phyloP scores from a whole-genome alignment of 2,888 invertebrate species.

The Tetragonula carbonaria region DNA sequence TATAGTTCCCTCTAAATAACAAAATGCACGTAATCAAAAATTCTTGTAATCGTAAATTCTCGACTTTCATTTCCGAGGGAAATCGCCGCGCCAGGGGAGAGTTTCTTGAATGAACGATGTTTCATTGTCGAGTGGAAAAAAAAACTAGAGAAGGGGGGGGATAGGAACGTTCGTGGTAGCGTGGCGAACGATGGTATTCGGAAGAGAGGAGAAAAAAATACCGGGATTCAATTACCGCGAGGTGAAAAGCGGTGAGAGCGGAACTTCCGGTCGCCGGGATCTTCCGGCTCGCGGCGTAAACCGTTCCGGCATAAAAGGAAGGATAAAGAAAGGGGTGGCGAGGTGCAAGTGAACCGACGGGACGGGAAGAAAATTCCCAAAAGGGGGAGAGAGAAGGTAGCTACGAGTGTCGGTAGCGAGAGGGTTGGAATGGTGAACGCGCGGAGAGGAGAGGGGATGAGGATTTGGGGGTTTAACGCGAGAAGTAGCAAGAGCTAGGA shows the following conservation, averaged over 20 bases:
- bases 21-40: neutral
- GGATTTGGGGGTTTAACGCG: constrained; percentile 60
- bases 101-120: constrained; percentile 43
- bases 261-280: constrained; percentile 73
- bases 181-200: constrained; percentile 12
- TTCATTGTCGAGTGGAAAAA: constrained; percentile 32
- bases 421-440: constrained; percentile 14
- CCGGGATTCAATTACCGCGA: constrained; percentile 76
- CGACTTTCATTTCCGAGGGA: neutral
- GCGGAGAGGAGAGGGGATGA: constrained; percentile 15
- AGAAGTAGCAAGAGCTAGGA: constrained; percentile 61
- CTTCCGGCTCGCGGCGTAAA: constrained; percentile 72
- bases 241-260: constrained; percentile 37
- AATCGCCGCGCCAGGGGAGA: neutral
- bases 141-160: neutral
- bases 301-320: constrained; percentile 67
- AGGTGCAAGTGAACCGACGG: constrained; percentile 14
- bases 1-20: neutral
- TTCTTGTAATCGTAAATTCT: neutral
- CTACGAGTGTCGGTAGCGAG: constrained; percentile 20
- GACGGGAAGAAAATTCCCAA: constrained; percentile 14
- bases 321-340: constrained; percentile 37
- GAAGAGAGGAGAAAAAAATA: constrained; percentile 56
- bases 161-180: constrained; percentile 11
- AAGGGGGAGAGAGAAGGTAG: constrained; percentile 16